phyloP scores from a whole-genome alignment of 2,113 vertebrate genomes.

The Carettochelys insculpta region DNA sequence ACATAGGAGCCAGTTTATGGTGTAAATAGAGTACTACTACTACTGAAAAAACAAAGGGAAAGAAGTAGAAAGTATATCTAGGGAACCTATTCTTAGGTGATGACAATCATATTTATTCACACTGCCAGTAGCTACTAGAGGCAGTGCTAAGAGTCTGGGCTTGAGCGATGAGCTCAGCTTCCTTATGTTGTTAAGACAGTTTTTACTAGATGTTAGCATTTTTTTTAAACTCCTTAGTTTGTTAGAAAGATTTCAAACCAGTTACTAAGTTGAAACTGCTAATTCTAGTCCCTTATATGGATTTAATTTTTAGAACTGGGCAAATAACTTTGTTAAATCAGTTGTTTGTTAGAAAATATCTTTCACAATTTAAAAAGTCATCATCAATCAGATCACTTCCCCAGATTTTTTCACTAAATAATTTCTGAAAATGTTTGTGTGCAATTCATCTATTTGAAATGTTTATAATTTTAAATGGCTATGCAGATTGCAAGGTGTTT shows the following conservation, averaged over 20 bases:
- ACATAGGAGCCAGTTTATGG: neutral
- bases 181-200: fast-evolving
- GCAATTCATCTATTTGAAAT: neutral
- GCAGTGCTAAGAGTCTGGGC: neutral
- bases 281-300: neutral
- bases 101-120: fast-evolving
- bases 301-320: neutral
- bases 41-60: neutral
- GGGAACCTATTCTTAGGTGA: neutral
- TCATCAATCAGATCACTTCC: neutral
- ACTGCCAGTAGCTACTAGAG: neutral
- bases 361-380: neutral
- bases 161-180: neutral
- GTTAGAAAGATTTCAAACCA: neutral
- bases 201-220: neutral
- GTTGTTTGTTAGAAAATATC: neutral
- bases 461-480: neutral
- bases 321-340: neutral
- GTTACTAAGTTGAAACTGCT: neutral
- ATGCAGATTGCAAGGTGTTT: neutral
- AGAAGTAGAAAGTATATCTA: neutral
- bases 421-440: neutral
- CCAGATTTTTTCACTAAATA: neutral
- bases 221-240: too few relatives aligned
- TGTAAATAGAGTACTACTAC: neutral